phyloP scores from a whole-genome alignment of 2,888 invertebrate genomes.

The Protodeltote pygarga region DNA sequence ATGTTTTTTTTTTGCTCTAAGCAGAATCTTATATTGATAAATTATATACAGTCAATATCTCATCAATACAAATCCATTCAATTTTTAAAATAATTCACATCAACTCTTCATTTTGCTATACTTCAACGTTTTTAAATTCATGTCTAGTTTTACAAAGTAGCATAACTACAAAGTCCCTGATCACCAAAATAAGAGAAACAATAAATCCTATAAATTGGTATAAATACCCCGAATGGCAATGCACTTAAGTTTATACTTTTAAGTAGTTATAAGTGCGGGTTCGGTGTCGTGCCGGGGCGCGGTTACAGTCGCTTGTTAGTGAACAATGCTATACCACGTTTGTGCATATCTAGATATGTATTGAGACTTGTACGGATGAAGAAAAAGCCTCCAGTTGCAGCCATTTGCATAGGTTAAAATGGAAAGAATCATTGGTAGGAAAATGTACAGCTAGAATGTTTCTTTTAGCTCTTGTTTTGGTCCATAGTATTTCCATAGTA shows the following conservation, averaged over 20 bases:
- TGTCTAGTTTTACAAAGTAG: not conserved
- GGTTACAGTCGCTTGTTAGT: slow-evolving; percentile 80
- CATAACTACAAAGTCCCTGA: not conserved
- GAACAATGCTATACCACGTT: slow-evolving; percentile 74
- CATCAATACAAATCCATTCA: no score
- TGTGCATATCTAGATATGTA: slow-evolving; percentile 60
- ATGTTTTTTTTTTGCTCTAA: not conserved
- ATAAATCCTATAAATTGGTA: slow-evolving; percentile 33
- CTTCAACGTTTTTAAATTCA: no score
- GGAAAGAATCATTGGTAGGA: slow-evolving; percentile 39
- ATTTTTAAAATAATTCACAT: not conserved
- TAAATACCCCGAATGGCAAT: slow-evolving; percentile 39
- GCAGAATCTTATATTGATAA: no score
- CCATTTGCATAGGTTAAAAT: slow-evolving; percentile 51
- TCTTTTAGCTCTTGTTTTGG: slow-evolving; percentile 13
- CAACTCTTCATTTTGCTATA: no score
- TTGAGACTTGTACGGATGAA: slow-evolving; percentile 50
- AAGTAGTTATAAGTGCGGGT: slow-evolving; percentile 57
- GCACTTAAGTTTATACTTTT: slow-evolving; percentile 46
- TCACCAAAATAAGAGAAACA: slow-evolving; percentile 26
- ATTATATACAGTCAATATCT: no score
- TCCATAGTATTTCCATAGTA: not conserved
- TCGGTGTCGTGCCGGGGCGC: slow-evolving; percentile 74
- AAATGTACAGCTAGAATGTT: slow-evolving; percentile 33
- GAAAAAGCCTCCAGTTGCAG: slow-evolving; percentile 54